phyloP scores from a whole-genome alignment of 2,113 vertebrate genomes.

The Megaceryle torquata region DNA sequence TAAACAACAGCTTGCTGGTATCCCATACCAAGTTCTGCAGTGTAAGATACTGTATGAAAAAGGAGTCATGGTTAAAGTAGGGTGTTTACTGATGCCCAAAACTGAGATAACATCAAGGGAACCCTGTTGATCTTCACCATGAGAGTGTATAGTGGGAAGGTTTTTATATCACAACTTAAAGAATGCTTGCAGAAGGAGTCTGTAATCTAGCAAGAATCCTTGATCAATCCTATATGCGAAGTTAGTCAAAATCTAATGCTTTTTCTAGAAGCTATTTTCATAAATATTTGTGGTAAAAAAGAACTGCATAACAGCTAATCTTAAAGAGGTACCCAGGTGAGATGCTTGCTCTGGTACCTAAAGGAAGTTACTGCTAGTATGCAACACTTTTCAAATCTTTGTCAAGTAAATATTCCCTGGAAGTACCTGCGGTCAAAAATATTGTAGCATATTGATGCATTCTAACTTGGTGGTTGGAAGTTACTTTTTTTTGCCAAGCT shows the following conservation, averaged over 20 bases:
- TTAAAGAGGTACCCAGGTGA: background rate
- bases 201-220: background rate
- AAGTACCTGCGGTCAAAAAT: background rate
- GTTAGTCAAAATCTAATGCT: background rate
- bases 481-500: background rate
- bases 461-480: background rate
- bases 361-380: background rate
- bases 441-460: background rate
- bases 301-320: background rate
- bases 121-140: background rate
- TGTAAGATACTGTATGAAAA: background rate
- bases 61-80: background rate
- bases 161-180: background rate
- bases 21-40: background rate
- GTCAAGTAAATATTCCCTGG: background rate
- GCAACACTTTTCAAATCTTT: background rate
- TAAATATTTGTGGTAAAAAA: background rate
- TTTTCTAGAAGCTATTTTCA: background rate
- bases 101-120: background rate
- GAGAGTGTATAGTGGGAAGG: background rate
- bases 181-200: background rate
- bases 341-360: background rate
- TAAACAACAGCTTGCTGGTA: background rate
- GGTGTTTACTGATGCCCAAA: background rate
- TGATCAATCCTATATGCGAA: background rate